phyloP scores from a whole-genome alignment of 1,140 invertebrate species.

The Drosophila repleta region DNA sequence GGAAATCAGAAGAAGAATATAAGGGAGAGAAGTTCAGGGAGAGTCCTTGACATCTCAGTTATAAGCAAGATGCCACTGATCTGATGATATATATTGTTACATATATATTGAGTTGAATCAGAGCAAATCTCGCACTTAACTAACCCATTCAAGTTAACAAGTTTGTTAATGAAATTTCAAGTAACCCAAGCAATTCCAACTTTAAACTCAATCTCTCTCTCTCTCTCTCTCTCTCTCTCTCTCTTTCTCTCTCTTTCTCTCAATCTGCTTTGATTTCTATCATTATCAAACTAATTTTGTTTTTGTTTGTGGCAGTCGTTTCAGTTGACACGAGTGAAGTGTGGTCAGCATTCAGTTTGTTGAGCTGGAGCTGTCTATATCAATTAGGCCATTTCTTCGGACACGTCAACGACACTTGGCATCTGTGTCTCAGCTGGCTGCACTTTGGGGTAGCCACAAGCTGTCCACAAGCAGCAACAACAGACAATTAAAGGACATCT shows the following conservation, averaged over 20 bases:
- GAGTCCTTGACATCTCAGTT: too few relatives aligned
- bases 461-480: slow-evolving; percentile 34
- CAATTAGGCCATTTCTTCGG: slow-evolving; percentile 49
- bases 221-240: neutral
- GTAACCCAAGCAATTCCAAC: too few relatives aligned
- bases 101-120: too few relatives aligned
- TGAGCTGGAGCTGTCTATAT: slow-evolving; percentile 35
- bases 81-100: too few relatives aligned
- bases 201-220: too few relatives aligned
- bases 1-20: too few relatives aligned
- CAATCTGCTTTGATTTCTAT: too few relatives aligned
- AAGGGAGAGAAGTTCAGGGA: too few relatives aligned
- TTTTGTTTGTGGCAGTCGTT: neutral
- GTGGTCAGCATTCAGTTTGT: slow-evolving; percentile 26
- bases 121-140: too few relatives aligned
- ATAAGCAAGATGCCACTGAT: too few relatives aligned
- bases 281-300: slow-evolving; percentile 16
- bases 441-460: slow-evolving; percentile 29
- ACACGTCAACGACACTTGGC: slow-evolving; percentile 48
- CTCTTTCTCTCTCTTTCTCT: neutral
- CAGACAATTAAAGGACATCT: slow-evolving; percentile 46
- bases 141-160: too few relatives aligned
- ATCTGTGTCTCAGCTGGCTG: slow-evolving; percentile 25
- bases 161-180: too few relatives aligned
- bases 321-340: slow-evolving; percentile 30